These are phyloP conservation scores for Atta colombica DNA, from an alignment of 1,140 invertebrate species.

Conservation along the genomic window DNA sequence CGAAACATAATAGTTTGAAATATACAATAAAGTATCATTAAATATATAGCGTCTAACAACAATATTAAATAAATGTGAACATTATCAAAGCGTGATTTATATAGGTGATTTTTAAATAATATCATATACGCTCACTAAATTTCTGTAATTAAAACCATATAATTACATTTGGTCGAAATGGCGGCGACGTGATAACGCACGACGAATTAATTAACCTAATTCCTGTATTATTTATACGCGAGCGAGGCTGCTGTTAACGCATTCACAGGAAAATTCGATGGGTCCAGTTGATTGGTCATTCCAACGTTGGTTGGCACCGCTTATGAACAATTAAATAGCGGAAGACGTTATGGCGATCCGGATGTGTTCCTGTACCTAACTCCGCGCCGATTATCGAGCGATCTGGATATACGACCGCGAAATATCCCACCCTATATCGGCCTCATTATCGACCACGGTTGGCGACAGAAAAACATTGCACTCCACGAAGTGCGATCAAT, in stretches of 20 bases:
- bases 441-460: conserved; percentile 48
- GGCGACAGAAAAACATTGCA: conserved; percentile 28
- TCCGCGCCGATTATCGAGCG: background rate
- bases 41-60: background rate
- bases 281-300: background rate
- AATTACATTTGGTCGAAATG: background rate
- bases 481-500: conserved; percentile 61
- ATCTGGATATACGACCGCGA: conserved; percentile 24
- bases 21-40: background rate
- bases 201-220: conserved; percentile 62
- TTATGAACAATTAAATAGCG: conserved; percentile 33
- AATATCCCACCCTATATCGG: conserved; percentile 19
- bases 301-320: background rate
- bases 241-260: background rate
- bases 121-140: background rate
- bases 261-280: background rate
- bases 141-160: conserved; percentile 29
- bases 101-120: background rate
- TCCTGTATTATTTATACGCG: conserved; percentile 48
- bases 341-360: background rate
- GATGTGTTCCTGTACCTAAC: conserved; percentile 31
- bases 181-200: conserved; percentile 15
- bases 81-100: background rate
- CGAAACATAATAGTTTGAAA: background rate
- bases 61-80: background rate